Evolutionary conservation across 2,113 vertebrate species (phyloP), one percentile per base, ranked within the genome.

Genomic region (Zapus hudsonius): DNA sequence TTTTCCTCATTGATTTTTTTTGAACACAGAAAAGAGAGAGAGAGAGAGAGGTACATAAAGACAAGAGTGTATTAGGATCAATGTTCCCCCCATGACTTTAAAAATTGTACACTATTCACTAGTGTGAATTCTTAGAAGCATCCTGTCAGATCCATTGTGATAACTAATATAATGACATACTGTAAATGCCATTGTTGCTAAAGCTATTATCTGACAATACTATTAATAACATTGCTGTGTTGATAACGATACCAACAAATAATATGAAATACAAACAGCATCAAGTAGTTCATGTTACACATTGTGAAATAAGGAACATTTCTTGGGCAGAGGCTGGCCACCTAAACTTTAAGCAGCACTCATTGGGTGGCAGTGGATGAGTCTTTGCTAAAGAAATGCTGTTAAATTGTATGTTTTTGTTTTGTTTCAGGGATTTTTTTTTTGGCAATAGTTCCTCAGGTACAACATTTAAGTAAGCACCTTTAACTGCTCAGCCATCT

Each of bases 161-260:
- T 97, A 96, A 97, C 96, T 97, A 97, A 96, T 97, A 97, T 95
- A 95, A 97, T 90, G 87, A 95, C 93, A 96, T 97, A 95, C 94
- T 95, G 84, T 95, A 97, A 96, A 96, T 96, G 95, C 93, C 82
- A 94, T 82, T 87, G 88, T 91, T 93, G 84, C 91, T 97, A 89
- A 92, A 89, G 81, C 81, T 94, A 66, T 96, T 97, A 96, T 95
- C 93, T 97, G 96, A 96, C 95, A 96, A 93, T 95, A 90, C 90
- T 97, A 96, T 96, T 97, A 96, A 96, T 97, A 96, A 96, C 92
- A 96, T 97, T 94, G 95, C 86, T 88, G 78, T 91, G 91, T 95
- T 94, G 82, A 94, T 96, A 97, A 95, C 70, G 91, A 96, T 93
- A 92, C 87, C 90, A 96, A 96, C 94, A 94, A 97, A 95, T 84